Conservation (phyloP, 2,888 invertebrate genomes). For the Drosophila macrospina region DNA sequence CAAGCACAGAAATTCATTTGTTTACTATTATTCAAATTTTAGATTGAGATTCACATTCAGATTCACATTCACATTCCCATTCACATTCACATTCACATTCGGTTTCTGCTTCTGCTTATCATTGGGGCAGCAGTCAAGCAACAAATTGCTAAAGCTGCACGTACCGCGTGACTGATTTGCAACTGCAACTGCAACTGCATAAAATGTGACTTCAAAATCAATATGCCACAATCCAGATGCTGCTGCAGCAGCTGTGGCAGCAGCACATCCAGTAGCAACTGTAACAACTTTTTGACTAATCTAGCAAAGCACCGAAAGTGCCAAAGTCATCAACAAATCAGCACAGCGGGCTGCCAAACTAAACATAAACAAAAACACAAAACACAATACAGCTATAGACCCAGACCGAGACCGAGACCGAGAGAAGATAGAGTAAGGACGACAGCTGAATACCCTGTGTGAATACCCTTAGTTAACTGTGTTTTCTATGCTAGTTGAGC, state of each 20-base stretch:
- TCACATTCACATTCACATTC: not conserved
- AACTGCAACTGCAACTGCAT: conserved; percentile 19
- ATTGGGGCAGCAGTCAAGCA: conserved; percentile 52
- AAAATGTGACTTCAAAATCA: conserved; percentile 49
- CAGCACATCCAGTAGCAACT: conserved; percentile 19
- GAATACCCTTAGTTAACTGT: no score
- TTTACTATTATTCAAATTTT: conserved; percentile 29
- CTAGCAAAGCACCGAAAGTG: conserved; percentile 61
- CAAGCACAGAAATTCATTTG: conserved; percentile 23
- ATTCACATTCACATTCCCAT: conserved; percentile 1
- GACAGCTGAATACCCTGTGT: conserved; percentile 3
- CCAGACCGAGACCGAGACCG: not conserved
- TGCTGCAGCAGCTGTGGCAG: conserved; percentile 5
- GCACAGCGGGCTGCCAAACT: conserved; percentile 49
- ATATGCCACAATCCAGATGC: conserved; percentile 45
- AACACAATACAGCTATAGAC: not conserved
- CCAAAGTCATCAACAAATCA: conserved; percentile 77
- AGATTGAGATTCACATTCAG: not conserved
- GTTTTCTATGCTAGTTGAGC: no score
- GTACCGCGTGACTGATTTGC: conserved; percentile 49
- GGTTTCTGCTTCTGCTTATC: conserved; percentile 1
- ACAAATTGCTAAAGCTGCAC: conserved; percentile 63
- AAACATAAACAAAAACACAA: conserved; percentile 66
- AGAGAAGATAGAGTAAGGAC: not conserved
- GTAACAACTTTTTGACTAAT: conserved; percentile 54